Evolutionary conservation across 2,888 invertebrate species (phyloP).

Genomic region (Chalcis sispes): DNA sequence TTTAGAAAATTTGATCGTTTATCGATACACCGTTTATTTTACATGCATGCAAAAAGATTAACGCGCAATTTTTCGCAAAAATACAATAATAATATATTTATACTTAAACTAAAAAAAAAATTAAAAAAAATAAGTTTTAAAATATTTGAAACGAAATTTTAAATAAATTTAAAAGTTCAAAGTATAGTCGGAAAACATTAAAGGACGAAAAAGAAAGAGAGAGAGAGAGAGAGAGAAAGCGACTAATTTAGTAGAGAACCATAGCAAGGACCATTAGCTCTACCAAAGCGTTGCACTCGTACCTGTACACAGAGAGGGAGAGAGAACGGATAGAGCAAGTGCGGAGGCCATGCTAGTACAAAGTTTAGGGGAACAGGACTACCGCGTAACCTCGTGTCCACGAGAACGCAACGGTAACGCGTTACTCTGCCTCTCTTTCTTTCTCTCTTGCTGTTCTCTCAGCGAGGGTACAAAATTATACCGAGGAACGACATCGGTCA

Average conservation of each 20-base stretch:
- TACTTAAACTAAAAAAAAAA: too few species aligned
- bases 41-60: too few species aligned
- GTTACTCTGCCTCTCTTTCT: too few species aligned
- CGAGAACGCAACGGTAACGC: background rate
- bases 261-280: conserved; percentile 47
- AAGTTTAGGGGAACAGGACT: conserved; percentile 8
- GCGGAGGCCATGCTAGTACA: too few species aligned
- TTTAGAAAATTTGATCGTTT: too few species aligned
- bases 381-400: background rate
- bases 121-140: conserved; percentile 23
- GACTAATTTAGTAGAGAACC: conserved; percentile 30
- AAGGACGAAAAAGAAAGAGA: background rate
- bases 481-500: conserved; percentile 14
- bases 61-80: too few species aligned
- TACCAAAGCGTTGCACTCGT: conserved; percentile 41
- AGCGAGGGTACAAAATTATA: conserved; percentile 18
- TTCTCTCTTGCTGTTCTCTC: too few species aligned
- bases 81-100: too few species aligned
- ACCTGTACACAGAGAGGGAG: background rate
- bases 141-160: background rate
- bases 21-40: too few species aligned
- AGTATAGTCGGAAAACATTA: too few species aligned
- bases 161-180: background rate
- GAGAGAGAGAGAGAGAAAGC: background rate
- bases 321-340: background rate